phyloP scores from a whole-genome alignment of 2,888 invertebrate species.

The Oscheius sp. region DNA sequence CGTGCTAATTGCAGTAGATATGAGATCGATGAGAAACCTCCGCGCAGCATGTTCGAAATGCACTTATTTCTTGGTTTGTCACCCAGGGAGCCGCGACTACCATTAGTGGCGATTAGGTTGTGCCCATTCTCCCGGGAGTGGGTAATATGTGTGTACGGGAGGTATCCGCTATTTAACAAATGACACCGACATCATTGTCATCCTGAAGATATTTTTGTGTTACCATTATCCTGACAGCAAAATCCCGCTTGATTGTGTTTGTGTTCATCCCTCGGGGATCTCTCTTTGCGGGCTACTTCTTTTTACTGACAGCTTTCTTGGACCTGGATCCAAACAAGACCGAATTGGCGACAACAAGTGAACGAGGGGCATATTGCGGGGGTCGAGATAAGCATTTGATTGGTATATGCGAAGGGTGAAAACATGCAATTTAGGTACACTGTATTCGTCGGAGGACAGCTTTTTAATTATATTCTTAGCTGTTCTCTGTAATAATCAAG shows the following conservation, averaged over 20 bases:
- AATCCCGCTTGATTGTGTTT: conserved; percentile 27
- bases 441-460: no score
- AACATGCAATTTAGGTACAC: no score
- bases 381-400: no score
- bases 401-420: no score
- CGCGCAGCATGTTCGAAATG: conserved; percentile 33
- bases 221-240: conserved; percentile 1
- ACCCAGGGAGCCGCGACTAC: background rate
- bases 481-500: no score
- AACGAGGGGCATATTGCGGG: no score
- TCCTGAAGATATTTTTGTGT: background rate
- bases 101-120: conserved; percentile 25
- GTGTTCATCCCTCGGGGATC: conserved; percentile 32
- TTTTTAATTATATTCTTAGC: no score
- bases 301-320: conserved; percentile 23
- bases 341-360: no score
- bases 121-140: background rate
- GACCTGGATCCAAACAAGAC: background rate
- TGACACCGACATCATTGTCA: background rate
- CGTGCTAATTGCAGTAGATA: conserved; percentile 37
- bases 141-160: no score
- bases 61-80: conserved; percentile 32
- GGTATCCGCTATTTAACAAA: background rate
- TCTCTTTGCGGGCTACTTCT: conserved; percentile 15
- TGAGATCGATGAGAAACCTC: conserved; percentile 35